phyloP scores from a whole-genome alignment of 2,113 vertebrate genomes.

The Bos javanicus region DNA sequence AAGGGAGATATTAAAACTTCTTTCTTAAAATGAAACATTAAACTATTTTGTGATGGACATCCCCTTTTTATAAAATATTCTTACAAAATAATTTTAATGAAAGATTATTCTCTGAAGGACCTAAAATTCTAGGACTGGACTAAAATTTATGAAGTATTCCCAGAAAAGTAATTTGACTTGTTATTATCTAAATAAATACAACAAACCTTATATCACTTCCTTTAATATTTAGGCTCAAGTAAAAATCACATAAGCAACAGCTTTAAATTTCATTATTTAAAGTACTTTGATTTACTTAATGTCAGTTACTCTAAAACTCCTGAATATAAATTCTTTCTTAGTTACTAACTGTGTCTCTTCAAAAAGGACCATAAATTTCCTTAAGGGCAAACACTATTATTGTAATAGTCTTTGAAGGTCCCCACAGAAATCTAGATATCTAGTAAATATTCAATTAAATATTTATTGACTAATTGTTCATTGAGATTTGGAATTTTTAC shows the following conservation, averaged over 20 bases:
- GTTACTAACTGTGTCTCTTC: neutral
- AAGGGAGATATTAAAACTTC: neutral
- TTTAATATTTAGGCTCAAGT: neutral
- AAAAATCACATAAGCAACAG: conserved; percentile 1
- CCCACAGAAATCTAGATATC: neutral
- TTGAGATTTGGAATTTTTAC: neutral
- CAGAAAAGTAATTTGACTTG: neutral
- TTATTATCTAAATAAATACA: neutral
- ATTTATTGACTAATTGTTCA: neutral
- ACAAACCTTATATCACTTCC: neutral
- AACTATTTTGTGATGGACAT: neutral
- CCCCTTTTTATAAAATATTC: neutral
- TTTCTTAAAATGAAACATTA: neutral
- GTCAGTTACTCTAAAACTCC: neutral
- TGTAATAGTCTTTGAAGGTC: neutral
- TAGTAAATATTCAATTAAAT: neutral
- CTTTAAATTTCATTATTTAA: conserved; percentile 17
- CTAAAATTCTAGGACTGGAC: neutral
- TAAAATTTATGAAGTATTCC: neutral
- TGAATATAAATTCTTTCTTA: neutral
- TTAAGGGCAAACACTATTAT: neutral
- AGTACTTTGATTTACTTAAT: neutral
- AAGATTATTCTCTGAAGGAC: neutral
- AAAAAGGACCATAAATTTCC: neutral
- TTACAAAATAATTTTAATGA: neutral